Conservation (phyloP, 2,888 invertebrate species). For the Selenia dentaria region DNA sequence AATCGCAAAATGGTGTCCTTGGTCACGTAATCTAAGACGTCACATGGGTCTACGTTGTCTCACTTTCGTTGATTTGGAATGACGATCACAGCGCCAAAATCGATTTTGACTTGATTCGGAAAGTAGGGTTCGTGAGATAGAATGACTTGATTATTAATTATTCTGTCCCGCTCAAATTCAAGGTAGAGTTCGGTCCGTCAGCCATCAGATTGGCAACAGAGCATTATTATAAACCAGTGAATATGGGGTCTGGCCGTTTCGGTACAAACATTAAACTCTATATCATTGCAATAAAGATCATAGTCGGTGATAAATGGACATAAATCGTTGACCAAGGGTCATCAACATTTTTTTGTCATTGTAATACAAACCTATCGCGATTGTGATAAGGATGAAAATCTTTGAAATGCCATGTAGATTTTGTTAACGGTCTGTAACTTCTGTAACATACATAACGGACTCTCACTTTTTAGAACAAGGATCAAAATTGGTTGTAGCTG, state of each 20-base stretch:
- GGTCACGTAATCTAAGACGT: too few species aligned
- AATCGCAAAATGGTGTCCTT: too few species aligned
- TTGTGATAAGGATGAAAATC: conserved; percentile 1
- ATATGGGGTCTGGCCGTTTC: conserved; percentile 9
- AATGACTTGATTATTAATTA: too few species aligned
- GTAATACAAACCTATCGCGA: not conserved
- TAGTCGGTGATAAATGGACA: not conserved
- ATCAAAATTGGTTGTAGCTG: not conserved
- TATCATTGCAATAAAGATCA: not conserved
- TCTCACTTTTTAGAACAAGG: not conserved
- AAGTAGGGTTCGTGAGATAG: too few species aligned
- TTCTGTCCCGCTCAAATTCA: too few species aligned
- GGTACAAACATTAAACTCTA: not conserved
- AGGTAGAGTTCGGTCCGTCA: too few species aligned
- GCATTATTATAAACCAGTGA: conserved; percentile 3
- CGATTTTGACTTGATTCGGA: too few species aligned
- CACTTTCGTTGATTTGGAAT: too few species aligned
- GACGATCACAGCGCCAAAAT: too few species aligned
- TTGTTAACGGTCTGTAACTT: not conserved
- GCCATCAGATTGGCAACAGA: too few species aligned
- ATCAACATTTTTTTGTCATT: not conserved
- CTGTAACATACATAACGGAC: not conserved
- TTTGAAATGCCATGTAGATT: not conserved
- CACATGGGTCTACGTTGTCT: too few species aligned
- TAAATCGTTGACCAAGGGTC: not conserved